Evolutionary conservation across 2,888 invertebrate species (phyloP).

Genomic region (Charanyca ferruginea): DNA sequence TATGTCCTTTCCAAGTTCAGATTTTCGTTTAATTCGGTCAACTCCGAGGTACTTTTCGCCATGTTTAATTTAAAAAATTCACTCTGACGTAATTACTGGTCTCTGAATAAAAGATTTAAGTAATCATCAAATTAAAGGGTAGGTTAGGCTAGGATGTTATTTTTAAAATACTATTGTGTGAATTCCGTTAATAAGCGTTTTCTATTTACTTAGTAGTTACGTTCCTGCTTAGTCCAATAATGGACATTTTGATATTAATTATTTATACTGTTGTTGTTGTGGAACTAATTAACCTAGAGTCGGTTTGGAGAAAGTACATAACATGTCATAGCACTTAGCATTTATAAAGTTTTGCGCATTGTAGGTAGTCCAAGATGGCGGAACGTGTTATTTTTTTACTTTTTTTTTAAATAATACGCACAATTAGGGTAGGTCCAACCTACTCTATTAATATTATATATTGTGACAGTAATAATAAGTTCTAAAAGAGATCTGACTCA

Average conservation of each 20-base stretch:
- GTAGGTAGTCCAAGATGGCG: background rate
- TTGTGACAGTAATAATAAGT: background rate
- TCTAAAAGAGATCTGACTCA: slow-evolving; percentile 39
- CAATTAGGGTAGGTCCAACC: no score
- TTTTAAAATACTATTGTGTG: background rate
- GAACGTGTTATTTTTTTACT: background rate
- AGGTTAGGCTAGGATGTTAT: background rate
- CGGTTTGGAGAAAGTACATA: slow-evolving; percentile 42
- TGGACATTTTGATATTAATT: background rate
- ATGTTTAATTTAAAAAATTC: background rate
- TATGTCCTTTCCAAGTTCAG: background rate
- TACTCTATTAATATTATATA: background rate
- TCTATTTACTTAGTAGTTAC: background rate
- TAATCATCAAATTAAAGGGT: background rate
- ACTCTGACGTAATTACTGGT: background rate
- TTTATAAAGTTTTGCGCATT: slow-evolving; percentile 7
- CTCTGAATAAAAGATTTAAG: background rate
- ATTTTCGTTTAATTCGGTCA: background rate
- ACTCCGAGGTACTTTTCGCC: background rate
- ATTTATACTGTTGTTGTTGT: background rate
- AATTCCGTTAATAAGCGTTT: background rate
- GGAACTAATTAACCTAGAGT: slow-evolving; percentile 20
- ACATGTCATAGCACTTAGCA: slow-evolving; percentile 18
- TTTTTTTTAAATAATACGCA: no score
- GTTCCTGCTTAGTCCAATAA: slow-evolving; percentile 5